Evolutionary conservation across 2,113 vertebrate genomes (phyloP), one percentile per base, ranked within the genome.

Genomic region (Protobothrops mucrosquamatus): DNA sequence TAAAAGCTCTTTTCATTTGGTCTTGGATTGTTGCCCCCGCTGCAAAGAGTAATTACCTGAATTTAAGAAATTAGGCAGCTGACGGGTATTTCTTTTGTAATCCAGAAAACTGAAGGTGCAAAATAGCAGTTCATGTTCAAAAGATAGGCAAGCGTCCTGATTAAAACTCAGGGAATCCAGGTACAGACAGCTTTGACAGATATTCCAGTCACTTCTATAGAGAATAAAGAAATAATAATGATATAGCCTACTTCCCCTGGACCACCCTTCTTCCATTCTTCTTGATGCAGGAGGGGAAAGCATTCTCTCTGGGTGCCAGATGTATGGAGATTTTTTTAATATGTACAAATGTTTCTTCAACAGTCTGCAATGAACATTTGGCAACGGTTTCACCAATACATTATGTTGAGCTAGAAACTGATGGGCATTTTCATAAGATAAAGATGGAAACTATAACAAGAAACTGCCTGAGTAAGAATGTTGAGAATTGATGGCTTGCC

Each of bases 1-100:
- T 90, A 34, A 93, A 92, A 87, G 89, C 54, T 52, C 24, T 92
- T 92, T 46, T 87, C 48, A 91, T 57, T 11, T 95, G 92, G 87
- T 87, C 85, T 89, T 94, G 51, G n/a, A 26, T 15, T 14, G 15
- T 6, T 74, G 81, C 88, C 23, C 29, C 74, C 26, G 18, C 29
- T 29, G 69, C n/a, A 48, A 89, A n/a, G 26, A 91, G 34, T 90
- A 94, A 26, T 22, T 88, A 39, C 12, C 89, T 92, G 43, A 94
- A 90, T 91, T 52, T 91, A 93, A 93, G 22, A 26, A 86, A 93
- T 88, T 52, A 92, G 91, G n/a, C 88, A 88, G 56, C 52, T 9
- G 23, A 59, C 11, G 14, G 59, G 64, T 43, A 18, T 81, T 86
- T 92, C 69, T 90, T 86, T 52, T 90, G 74, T 24, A 26, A 8